phyloP scores from a whole-genome alignment of 1,140 invertebrate species.

The Drosophila watanabei region DNA sequence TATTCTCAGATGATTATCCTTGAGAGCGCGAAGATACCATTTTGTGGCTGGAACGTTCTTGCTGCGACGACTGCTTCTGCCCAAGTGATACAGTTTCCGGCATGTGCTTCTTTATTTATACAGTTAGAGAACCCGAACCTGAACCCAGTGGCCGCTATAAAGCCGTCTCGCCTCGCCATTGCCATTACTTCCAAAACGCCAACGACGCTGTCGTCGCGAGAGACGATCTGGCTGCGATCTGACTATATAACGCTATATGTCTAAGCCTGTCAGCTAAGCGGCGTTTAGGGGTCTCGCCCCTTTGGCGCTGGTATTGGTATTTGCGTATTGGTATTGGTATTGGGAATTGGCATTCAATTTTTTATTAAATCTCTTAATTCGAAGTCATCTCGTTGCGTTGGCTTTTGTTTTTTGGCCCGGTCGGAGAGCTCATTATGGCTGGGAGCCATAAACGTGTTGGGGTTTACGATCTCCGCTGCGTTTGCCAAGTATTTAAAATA shows the following conservation, averaged over 20 bases:
- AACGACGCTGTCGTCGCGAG: slow-evolving; percentile 27
- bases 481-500: slow-evolving; percentile 47
- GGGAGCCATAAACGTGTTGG: slow-evolving; percentile 51
- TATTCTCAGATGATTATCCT: not conserved
- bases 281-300: slow-evolving; percentile 57
- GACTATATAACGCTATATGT: slow-evolving; percentile 17
- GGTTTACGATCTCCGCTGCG: slow-evolving; percentile 40
- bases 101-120: slow-evolving; percentile 83
- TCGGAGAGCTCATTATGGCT: slow-evolving; percentile 43
- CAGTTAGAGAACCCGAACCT: slow-evolving; percentile 59
- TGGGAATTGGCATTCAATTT: slow-evolving; percentile 61
- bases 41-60: slow-evolving; percentile 61
- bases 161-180: slow-evolving; percentile 25
- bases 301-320: slow-evolving; percentile 22
- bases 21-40: slow-evolving; percentile 40
- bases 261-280: slow-evolving; percentile 49
- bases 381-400: slow-evolving; percentile 71
- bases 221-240: slow-evolving; percentile 39
- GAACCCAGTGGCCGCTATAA: slow-evolving; percentile 33
- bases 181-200: slow-evolving; percentile 31
- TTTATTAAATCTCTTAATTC: slow-evolving; percentile 77
- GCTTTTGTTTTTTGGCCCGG: slow-evolving; percentile 59
- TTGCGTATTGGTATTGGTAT: slow-evolving; percentile 13
- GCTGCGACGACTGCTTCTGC: slow-evolving; percentile 55
- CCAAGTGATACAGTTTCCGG: slow-evolving; percentile 80